Conservation (phyloP, 2,797 vertebrate species). For the Acanthurus lineatus region DNA sequence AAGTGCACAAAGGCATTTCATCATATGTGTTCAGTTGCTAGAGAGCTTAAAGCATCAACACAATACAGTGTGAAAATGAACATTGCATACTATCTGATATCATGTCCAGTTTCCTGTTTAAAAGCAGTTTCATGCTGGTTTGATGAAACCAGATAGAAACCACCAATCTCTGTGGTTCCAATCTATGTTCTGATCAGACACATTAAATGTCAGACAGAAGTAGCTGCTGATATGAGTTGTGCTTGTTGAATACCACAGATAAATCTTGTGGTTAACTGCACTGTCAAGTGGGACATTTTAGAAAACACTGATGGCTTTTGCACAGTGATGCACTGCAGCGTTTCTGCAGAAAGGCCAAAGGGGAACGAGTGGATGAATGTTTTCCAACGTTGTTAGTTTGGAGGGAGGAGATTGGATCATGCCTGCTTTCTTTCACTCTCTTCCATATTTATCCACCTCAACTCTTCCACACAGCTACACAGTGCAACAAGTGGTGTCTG, state of each 20-base stretch:
- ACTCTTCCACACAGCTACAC: constrained; percentile 1
- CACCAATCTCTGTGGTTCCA: too few species aligned
- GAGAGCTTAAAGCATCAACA: background rate
- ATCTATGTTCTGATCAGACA: constrained; percentile 2
- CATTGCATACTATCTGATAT: constrained; percentile 6
- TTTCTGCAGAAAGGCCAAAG: constrained; percentile 9
- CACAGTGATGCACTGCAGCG: constrained; percentile 6
- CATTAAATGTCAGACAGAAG: background rate
- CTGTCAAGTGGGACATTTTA: constrained; percentile 37
- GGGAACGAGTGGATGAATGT: background rate
- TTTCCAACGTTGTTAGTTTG: background rate
- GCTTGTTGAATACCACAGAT: constrained; percentile 29
- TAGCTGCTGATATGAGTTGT: constrained; percentile 16
- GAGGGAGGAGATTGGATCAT: background rate
- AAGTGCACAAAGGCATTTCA: background rate
- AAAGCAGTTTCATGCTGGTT: background rate
- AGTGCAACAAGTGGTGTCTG: background rate
- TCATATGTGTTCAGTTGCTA: background rate
- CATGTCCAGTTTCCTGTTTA: constrained; percentile 38
- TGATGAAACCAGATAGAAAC: background rate
- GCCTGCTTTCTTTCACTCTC: background rate
- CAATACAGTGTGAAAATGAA: background rate
- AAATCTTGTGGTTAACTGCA: constrained; percentile 56
- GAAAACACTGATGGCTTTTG: constrained; percentile 24
- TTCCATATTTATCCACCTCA: background rate